These are phyloP conservation scores for Lineus longissimus DNA, from an alignment of 1,140 invertebrate genomes.

Conservation along the genomic window DNA sequence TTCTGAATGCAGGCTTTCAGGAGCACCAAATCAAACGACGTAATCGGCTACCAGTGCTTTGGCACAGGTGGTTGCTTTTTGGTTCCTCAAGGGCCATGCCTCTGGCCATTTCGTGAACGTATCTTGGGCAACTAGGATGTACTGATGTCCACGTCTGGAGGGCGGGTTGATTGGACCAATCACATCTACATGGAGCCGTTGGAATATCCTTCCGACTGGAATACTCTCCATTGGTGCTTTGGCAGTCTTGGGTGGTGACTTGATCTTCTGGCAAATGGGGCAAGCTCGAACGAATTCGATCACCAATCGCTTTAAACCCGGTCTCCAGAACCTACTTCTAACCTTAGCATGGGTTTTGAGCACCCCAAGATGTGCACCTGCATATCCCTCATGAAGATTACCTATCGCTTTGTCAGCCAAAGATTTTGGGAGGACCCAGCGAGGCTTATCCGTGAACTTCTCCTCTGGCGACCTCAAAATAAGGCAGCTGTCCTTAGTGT, in stretches of 20 bases:
- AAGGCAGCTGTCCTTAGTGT: too few species aligned
- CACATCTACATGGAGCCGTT: constrained; percentile 12
- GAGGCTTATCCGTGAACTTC: too few species aligned
- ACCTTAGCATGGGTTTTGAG: not conserved
- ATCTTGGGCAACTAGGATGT: constrained; percentile 32
- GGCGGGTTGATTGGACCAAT: constrained; percentile 11
- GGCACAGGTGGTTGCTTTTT: constrained; percentile 34
- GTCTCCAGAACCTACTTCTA: not conserved
- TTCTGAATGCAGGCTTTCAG: constrained; percentile 6
- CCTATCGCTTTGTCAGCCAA: too few species aligned
- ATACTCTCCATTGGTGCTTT: not conserved
- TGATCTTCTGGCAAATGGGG: not conserved
- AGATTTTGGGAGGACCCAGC: too few species aligned
- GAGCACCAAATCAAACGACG: too few species aligned
- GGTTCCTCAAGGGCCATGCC: constrained; percentile 25
- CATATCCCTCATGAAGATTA: not conserved
- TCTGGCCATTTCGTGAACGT: constrained; percentile 35
- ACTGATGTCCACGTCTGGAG: constrained; percentile 19
- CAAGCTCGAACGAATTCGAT: not conserved
- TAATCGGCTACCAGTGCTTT: constrained; percentile 15
- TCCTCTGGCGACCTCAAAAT: too few species aligned
- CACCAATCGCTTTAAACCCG: not conserved
- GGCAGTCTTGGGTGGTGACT: not conserved
- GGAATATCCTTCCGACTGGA: not conserved
- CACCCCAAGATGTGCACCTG: not conserved